Conservation (phyloP, 2,888 invertebrate genomes). For the Pandemis cinnamomeana region DNA sequence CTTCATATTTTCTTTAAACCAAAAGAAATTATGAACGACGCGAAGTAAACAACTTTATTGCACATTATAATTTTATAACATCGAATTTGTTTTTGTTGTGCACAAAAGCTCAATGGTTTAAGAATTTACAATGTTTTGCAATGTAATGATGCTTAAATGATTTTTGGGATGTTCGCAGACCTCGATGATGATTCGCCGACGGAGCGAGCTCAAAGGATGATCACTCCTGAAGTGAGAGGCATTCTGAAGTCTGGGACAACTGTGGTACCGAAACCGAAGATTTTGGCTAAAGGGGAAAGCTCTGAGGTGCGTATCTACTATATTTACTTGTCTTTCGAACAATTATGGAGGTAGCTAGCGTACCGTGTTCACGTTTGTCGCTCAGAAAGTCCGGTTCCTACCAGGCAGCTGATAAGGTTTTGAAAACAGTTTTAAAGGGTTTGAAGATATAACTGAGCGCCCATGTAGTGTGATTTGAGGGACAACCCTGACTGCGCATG, state of each 20-base stretch:
- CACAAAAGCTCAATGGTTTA: constrained; percentile 8
- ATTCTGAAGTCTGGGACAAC: constrained; percentile 82
- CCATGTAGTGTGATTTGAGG: no score
- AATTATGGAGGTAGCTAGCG: no score
- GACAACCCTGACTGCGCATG: no score
- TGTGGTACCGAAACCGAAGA: constrained; percentile 72
- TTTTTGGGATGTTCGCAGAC: constrained; percentile 58
- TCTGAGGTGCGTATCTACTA: constrained; percentile 68
- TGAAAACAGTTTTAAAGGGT: no score
- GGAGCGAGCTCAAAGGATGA: constrained; percentile 83
- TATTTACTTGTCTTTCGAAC: no score
- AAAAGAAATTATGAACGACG: constrained; percentile 6
- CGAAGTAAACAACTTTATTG: constrained; percentile 29
- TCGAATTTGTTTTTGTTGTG: constrained; percentile 25
- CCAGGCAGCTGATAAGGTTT: no score
- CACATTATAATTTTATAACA: constrained; percentile 9
- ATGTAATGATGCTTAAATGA: constrained; percentile 13
- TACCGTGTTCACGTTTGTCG: no score
- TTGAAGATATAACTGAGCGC: no score
- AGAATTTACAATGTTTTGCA: constrained; percentile 2
- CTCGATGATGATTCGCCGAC: constrained; percentile 74
- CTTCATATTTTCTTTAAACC: constrained; percentile 25
- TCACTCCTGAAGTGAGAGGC: constrained; percentile 82
- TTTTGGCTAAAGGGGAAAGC: constrained; percentile 78
- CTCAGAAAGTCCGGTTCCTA: no score